Percentiles rank a stretch among this genome's conserved stretches.
Conservation (phyloP, 2,113 vertebrate genomes). For the Notarius quadriscutis region DNA sequence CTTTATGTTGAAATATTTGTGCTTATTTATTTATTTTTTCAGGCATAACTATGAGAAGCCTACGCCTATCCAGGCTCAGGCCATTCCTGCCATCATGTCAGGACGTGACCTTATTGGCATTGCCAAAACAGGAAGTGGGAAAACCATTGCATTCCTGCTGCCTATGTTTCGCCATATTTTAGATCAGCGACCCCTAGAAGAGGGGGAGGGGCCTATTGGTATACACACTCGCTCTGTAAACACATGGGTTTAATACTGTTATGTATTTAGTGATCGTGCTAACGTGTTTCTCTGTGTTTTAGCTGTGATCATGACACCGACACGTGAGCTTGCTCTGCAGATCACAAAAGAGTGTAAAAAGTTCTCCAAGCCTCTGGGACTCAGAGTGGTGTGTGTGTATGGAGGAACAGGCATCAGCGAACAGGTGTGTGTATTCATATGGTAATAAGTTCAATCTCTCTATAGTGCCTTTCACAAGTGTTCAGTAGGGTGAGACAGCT, state of each 20-base stretch:
- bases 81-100: constrained; percentile 95
- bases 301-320: constrained; percentile 98
- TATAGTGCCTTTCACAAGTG: too few species aligned
- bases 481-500: too few species aligned
- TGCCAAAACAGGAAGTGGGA: constrained; percentile 97
- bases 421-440: constrained; percentile 77
- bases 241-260: neutral
- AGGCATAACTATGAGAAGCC: constrained; percentile 97
- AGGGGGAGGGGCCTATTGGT: constrained; percentile 94
- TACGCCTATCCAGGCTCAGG: constrained; percentile 94
- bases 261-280: neutral
- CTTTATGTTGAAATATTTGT: neutral
- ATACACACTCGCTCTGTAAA: constrained; percentile 42
- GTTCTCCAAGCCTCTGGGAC: constrained; percentile 91
- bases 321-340: constrained; percentile 93
- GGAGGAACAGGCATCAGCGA: constrained; percentile 99
- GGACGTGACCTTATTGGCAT: constrained; percentile 96
- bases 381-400: constrained; percentile 96
- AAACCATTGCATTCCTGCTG: constrained; percentile 95
- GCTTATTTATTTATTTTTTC: neutral
- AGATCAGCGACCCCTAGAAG: constrained; percentile 93
- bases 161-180: constrained; percentile 99
- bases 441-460: too few species aligned
- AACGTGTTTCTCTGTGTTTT: constrained; percentile 32
- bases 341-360: constrained; percentile 99